A percentile compares a stretch with the other conserved stretches of the same genome.
phyloP scores from a whole-genome alignment of 2,888 invertebrate species.

The Saturnia pavonia region DNA sequence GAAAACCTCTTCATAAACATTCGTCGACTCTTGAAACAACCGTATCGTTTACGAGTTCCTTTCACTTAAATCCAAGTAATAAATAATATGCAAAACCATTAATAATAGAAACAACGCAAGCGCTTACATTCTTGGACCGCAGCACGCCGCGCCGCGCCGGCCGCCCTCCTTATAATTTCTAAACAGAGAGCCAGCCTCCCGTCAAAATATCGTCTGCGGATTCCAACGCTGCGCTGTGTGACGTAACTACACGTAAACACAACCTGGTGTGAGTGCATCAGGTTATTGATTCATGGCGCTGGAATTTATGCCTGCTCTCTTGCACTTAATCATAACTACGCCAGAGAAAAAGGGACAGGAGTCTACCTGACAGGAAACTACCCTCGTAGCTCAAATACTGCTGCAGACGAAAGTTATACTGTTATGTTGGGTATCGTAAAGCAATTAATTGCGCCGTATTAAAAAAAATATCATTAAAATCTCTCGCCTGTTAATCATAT shows the following conservation, averaged over 20 bases:
- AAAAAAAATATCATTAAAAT: constrained; percentile 18
- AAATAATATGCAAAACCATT: not conserved
- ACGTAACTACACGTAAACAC: constrained; percentile 52
- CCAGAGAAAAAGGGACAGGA: constrained; percentile 63
- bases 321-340: constrained; percentile 71
- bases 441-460: constrained; percentile 44
- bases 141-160: constrained; percentile 1
- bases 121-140: constrained; percentile 17
- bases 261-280: constrained; percentile 64
- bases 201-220: constrained; percentile 76
- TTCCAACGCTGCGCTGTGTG: constrained; percentile 57
- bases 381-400: constrained; percentile 62
- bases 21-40: not conserved
- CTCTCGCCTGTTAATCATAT: not conserved
- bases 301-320: constrained; percentile 75
- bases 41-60: not conserved
- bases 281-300: constrained; percentile 78
- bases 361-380: constrained; percentile 60
- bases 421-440: constrained; percentile 50
- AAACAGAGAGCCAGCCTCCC: constrained; percentile 65
- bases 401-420: constrained; percentile 52
- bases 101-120: constrained; percentile 12
- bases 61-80: not conserved
- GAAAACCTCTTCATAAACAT: not conserved
- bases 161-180: constrained; percentile 54